phyloP scores from a whole-genome alignment of 2,888 invertebrate species.

The Glyphotaelius pellucidus region DNA sequence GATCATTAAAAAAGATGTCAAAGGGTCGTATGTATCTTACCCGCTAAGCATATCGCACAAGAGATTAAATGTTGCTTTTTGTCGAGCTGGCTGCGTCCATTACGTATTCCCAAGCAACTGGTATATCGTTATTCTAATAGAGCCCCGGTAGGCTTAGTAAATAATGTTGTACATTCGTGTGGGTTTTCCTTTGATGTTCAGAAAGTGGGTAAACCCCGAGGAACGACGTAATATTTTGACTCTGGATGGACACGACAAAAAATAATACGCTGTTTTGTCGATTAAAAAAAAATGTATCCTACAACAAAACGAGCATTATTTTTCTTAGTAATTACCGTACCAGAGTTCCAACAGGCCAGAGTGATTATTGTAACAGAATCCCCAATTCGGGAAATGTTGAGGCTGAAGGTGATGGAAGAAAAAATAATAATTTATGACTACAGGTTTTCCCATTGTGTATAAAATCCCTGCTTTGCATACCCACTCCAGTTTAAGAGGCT shows the following conservation, averaged over 20 bases:
- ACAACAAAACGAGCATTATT: neutral
- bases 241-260: neutral
- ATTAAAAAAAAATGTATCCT: neutral
- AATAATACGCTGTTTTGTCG: too few relatives aligned
- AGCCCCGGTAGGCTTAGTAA: neutral
- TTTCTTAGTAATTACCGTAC: too few relatives aligned
- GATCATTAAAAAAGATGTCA: neutral
- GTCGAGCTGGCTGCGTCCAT: neutral
- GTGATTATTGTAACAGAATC: neutral
- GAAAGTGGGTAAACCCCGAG: too few relatives aligned
- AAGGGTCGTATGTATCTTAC: neutral
- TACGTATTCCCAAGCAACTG: neutral
- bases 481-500: neutral
- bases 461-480: neutral
- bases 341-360: neutral
- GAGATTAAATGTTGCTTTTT: constrained; percentile 22
- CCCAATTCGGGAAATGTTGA: neutral
- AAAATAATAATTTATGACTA: neutral
- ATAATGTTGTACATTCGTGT: neutral
- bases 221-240: neutral
- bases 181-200: constrained; percentile 32
- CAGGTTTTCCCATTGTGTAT: neutral
- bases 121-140: constrained; percentile 3
- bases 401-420: neutral
- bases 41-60: neutral